Percentiles rank a stretch among this genome's conserved stretches.
phyloP scores from a whole-genome alignment of 1,140 invertebrate genomes.

The Hypsibius dujardini region DNA sequence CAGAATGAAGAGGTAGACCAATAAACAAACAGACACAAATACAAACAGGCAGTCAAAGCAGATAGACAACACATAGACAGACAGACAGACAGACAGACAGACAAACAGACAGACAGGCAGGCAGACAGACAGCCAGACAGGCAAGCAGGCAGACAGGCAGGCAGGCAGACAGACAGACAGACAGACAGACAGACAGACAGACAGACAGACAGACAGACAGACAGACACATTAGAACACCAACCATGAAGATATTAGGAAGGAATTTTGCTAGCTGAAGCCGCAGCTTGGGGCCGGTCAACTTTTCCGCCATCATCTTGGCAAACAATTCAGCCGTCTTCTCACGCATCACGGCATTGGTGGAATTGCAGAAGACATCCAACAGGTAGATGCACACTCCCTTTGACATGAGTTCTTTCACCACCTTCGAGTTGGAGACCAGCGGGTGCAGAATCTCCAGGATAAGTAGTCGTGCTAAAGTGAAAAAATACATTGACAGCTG shows the following conservation, averaged over 20 bases:
- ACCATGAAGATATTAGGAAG: constrained; percentile 49
- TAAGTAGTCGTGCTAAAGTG: constrained; percentile 33
- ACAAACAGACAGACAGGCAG: too few relatives aligned
- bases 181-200: too few relatives aligned
- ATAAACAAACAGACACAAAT: too few relatives aligned
- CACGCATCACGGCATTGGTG: constrained; percentile 47
- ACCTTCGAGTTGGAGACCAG: constrained; percentile 76
- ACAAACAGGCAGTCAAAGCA: too few relatives aligned
- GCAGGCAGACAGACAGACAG: too few relatives aligned
- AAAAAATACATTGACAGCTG: constrained; percentile 16
- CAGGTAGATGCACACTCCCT: constrained; percentile 78
- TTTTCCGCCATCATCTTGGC: constrained; percentile 87
- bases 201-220: too few relatives aligned
- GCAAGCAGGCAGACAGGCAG: too few relatives aligned
- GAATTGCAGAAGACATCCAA: constrained; percentile 84
- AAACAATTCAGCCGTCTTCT: constrained; percentile 71
- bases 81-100: too few relatives aligned
- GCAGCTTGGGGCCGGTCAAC: constrained; percentile 71
- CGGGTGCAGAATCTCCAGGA: constrained; percentile 62
- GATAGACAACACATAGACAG: too few relatives aligned
- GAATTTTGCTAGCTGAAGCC: constrained; percentile 38
- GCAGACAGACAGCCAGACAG: too few relatives aligned
- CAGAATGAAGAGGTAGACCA: too few relatives aligned
- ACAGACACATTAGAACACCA: too few relatives aligned
- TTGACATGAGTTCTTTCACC: constrained; percentile 76